Percentiles rank a stretch among this genome's conserved stretches.
phyloP scores from a whole-genome alignment of 2,113 vertebrate species.

The Pollachius pollachius region DNA sequence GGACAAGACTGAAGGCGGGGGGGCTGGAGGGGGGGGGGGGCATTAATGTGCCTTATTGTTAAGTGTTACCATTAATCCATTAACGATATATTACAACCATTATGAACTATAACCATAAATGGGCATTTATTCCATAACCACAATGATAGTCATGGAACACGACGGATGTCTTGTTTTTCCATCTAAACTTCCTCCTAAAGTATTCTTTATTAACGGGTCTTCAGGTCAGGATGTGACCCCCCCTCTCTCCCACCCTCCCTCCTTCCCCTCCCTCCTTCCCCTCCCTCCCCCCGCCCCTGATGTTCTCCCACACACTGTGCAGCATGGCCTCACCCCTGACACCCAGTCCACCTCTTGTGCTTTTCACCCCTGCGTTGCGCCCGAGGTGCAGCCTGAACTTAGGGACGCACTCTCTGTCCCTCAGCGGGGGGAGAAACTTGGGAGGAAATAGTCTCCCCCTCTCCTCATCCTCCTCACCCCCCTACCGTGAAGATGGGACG shows the following conservation, averaged over 20 bases:
- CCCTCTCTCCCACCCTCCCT: background rate
- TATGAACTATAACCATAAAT: no score
- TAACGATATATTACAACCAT: no score
- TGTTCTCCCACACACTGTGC: conserved; percentile 73
- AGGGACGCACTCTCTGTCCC: conserved; percentile 64
- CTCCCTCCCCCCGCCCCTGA: conserved; percentile 65
- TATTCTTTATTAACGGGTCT: background rate
- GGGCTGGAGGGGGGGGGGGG: no score
- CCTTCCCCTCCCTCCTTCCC: conserved; percentile 21
- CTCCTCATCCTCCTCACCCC: background rate
- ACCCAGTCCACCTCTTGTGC: conserved; percentile 53
- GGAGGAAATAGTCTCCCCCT: conserved; percentile 53
- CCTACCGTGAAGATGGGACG: conserved; percentile 53
- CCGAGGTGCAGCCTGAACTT: conserved; percentile 70
- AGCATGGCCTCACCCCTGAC: conserved; percentile 41
- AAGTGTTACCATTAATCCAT: no score
- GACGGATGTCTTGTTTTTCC: no score
- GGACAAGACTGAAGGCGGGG: no score
- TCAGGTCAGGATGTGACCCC: background rate
- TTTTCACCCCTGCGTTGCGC: conserved; percentile 56
- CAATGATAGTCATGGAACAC: no score
- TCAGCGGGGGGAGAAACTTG: conserved; percentile 73
- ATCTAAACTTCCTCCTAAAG: background rate
- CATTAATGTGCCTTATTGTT: no score
- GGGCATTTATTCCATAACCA: no score